Evolutionary conservation across 92 coral and sea anemone genomes (phyloP).

Genomic region (Parazoanthus darwini): DNA sequence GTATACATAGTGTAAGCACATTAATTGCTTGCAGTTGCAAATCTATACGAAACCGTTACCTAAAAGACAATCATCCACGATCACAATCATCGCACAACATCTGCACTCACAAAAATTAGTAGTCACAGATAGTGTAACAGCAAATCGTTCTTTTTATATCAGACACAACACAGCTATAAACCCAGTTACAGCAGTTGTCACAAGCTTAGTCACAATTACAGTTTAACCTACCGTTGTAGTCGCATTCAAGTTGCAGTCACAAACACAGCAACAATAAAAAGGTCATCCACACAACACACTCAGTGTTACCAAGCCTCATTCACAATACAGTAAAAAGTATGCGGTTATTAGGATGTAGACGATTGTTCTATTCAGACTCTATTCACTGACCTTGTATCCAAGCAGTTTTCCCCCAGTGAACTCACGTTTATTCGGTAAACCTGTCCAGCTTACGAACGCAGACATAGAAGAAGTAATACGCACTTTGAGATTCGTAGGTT

Average conservation of each 20-base stretch:
- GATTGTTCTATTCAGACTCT: not conserved
- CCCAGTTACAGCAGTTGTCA: not conserved
- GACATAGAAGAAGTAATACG: slow-evolving; percentile 78
- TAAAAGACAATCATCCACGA: no score
- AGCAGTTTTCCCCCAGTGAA: slow-evolving; percentile 81
- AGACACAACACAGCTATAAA: no score
- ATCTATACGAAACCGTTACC: no score
- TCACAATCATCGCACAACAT: no score
- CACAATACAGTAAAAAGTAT: not conserved
- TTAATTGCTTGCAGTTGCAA: no score
- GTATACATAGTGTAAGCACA: no score
- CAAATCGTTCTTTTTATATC: not conserved
- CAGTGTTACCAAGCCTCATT: no score
- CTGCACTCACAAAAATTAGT: no score
- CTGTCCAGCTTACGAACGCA: slow-evolving; percentile 92
- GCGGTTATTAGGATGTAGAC: not conserved
- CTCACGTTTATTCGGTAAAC: slow-evolving; percentile 62
- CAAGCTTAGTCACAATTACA: not conserved
- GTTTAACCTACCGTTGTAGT: not conserved
- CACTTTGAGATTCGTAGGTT: slow-evolving; percentile 73
- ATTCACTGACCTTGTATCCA: slow-evolving; percentile 85
- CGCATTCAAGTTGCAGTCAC: not conserved
- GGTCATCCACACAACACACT: no score
- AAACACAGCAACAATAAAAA: no score
- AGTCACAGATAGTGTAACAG: no score